Base-by-base conservation (phyloP, 1,140 invertebrate genomes). In the Chironomus tepperi region DNA sequence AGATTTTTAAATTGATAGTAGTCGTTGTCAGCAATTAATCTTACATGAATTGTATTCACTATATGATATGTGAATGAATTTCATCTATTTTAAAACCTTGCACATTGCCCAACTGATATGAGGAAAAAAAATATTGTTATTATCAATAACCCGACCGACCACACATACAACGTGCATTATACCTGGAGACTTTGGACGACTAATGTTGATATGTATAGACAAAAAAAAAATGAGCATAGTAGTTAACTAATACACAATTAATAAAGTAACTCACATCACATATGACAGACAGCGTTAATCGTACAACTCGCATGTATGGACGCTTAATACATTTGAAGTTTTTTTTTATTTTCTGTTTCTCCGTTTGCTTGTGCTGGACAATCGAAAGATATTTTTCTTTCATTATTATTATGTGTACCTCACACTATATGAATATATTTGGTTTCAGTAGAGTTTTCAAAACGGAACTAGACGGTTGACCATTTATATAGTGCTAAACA, bases 381-480 rank as follows among this genome's bases (percentile, higher is more conserved):
- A 34, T 34, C 24, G 24, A 34, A 34, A 34, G 24, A 34, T 34
- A 34, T 34, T 34, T 34, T 34, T 57, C 47, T 57, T n/a, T n/a
- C 47, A n/a, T 57, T 57, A 57, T 34, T 34, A 34, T 34, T 34
- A 57, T n/a, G 47, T 57, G 24, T 57, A 15, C 47, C n/a, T 57
- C 47, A 57, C n/a, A n/a, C 47, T 57, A 57, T n/a, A 57, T 57
- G 12, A 57, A 57, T 47, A 10, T 15, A 57, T n/a, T 12, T 34
- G 24, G n/a, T 15, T 57, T 57, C 47, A 57, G 47, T 57, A n/a
- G 47, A 57, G n/a, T 57, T 57, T 57, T 57, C 47, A 57, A 57
- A n/a, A 57, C 47, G 47, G 47, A 57, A 57, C 47, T 57, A 57
- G n/a, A 57, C 47, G 10, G 47, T 57, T 57, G 10, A 57, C 12